Conservation (phyloP, 2,888 invertebrate species). For the Mycogona germanica region DNA sequence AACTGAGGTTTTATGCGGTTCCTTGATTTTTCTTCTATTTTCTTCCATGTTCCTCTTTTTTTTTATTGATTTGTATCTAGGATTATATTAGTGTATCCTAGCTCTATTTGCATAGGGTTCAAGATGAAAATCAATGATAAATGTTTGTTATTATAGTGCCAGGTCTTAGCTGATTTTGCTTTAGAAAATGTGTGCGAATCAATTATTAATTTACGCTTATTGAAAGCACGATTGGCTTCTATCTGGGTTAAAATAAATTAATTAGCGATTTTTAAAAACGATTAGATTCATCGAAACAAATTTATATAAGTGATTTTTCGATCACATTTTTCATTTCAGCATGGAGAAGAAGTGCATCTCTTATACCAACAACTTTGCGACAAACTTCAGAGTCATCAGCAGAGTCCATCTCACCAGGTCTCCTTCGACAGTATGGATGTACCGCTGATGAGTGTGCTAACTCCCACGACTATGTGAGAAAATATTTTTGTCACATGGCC, state of each 20-base stretch:
- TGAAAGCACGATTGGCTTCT: too few species aligned
- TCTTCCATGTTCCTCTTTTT: constrained; percentile 5
- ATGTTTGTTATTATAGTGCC: too few species aligned
- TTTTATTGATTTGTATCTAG: neutral
- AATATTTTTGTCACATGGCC: too few species aligned
- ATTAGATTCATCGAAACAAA: neutral
- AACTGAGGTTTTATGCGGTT: neutral
- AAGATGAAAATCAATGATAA: too few species aligned
- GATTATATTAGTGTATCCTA: too few species aligned
- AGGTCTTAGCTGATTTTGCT: too few species aligned
- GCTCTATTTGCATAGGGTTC: too few species aligned
- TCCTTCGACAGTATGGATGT: constrained; percentile 64
- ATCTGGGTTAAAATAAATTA: too few species aligned
- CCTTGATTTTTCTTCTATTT: constrained; percentile 36
- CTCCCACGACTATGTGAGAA: neutral
- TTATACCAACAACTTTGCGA: constrained; percentile 64
- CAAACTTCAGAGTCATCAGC: constrained; percentile 58
- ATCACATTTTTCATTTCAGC: constrained; percentile 41
- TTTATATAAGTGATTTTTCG: neutral
- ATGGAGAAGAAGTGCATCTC: constrained; percentile 71
- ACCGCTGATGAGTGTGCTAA: constrained; percentile 60
- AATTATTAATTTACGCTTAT: too few species aligned
- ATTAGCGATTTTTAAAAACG: too few species aligned
- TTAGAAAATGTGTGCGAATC: too few species aligned
- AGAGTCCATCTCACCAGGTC: constrained; percentile 44